Base-by-base conservation (phyloP, 2,113 vertebrate genomes). In the Urocolius indicus region DNA sequence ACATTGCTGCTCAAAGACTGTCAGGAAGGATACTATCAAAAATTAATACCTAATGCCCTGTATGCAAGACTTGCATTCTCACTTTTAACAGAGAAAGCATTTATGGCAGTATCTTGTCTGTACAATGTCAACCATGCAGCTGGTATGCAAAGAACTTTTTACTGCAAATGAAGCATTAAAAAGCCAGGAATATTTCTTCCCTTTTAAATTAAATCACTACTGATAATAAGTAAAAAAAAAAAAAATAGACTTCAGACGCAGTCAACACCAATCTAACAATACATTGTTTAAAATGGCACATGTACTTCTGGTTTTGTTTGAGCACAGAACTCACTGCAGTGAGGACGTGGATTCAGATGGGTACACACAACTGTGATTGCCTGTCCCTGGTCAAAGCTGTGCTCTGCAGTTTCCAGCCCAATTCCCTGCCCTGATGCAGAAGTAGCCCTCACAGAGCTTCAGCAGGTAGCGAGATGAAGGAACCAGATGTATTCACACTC, bases 331-430 rank as follows among this genome's bases (percentile, higher is more conserved):
- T 57, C 59, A 58, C 46, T 41, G 63, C 73, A 74, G 59, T 1
- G 16, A 74, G 46, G 73, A 48, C 9, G 23, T 3, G 17, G 59
- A 20, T 43, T 73, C 48, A 68, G 65, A 38, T 9, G 41, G 27
- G 48, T n/a, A 48, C 0, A 3, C 1, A 7, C 1, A 58, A 11
- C 11, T 7, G 4, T 0, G 1, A 61, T 57, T 1, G 0, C 26
- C 74, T 52, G 21, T 80, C 19, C 36, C 79, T 46, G 79, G 13
- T 36, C 19, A 41, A 57, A 52, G 49, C 15, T 1, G 0, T 4
- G 15, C 24, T 61, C 66, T 45, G 36, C 0, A 0, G n/a, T 52
- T 94, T 87, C 63, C 63, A 91, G 65, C 20, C 36, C 65, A 63
- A 8, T 41, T 72, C 48, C 55, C 45, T 48, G 24, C 32, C 55